These are phyloP conservation scores for Porites lobata DNA, from an alignment of 92 coral and sea anemone genomes.

Conservation along the genomic window DNA sequence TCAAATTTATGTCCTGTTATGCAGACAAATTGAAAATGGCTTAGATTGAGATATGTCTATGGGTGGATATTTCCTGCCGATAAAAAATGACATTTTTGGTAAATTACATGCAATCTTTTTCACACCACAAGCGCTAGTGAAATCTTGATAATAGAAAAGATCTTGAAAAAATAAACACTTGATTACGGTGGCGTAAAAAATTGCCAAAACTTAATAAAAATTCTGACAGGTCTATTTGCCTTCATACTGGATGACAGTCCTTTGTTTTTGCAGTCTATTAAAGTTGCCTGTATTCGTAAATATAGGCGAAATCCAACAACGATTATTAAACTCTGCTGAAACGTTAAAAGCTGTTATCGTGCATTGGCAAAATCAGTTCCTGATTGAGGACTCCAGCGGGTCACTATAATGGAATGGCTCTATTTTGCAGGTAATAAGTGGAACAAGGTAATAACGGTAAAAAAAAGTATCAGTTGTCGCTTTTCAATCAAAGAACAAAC, in stretches of 20 bases:
- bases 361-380: not conserved
- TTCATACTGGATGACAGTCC: not conserved
- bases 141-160: too few relatives aligned
- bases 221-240: constrained; percentile 16
- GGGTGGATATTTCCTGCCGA: not conserved
- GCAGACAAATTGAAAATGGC: too few relatives aligned
- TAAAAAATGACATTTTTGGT: not conserved
- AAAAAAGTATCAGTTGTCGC: not conserved
- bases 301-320: not conserved
- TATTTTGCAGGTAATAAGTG: not conserved
- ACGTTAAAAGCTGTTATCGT: not conserved
- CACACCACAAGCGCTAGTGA: not conserved
- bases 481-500: not conserved
- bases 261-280: not conserved
- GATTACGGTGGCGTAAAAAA: not conserved
- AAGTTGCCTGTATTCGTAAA: not conserved
- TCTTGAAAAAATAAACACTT: not conserved
- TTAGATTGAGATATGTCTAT: not conserved
- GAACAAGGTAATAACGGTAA: too few relatives aligned
- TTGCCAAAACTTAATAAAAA: constrained; percentile 19
- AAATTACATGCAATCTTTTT: too few relatives aligned
- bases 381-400: not conserved
- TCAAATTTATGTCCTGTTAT: not conserved
- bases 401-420: constrained; percentile 4
- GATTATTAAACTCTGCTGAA: not conserved